Base-by-base conservation (phyloP, 2,113 vertebrate genomes). In the Oxyruncus cristatus region DNA sequence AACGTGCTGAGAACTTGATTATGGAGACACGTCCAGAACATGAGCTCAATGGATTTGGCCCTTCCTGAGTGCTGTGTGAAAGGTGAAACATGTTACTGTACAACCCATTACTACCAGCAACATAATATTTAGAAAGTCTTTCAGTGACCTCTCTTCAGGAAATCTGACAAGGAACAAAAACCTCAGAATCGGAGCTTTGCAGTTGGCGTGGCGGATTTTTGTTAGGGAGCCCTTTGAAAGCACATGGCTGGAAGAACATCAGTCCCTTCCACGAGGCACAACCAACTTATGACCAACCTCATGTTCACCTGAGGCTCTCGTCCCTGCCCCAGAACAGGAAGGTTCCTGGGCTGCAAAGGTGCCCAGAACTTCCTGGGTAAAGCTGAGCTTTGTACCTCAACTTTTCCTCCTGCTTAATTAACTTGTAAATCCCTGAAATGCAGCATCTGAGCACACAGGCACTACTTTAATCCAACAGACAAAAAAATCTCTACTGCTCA, bases 31-130 rank as follows among this genome's bases (percentile, higher is more conserved):
- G 67, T 92, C 96, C 94, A 96, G 82, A 96, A 88, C 75, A 83
- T 53, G 94, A 93, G 63, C 58, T 93, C 92, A 94, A 76, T 70
- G 37, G 33, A 93, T 93, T 14, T 96, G 92, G 91, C 88, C 90
- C 71, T 76, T 94, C 62, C 59, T 2, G 4, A 90, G 71, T 62
- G 62, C 49, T 75, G 53, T 46, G 49, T 94, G 78, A 92, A 85
- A 94, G 62, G 75, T 53, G 63, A 92, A 88, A 87, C 9, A 13
- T 61, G 23, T 93, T 79, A 72, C 41, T 88, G 14, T 27, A 68
- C 10, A 90, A 83, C 53, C 62, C 61, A 79, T 83, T 65, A 56
- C 46, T 61, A 95, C 23, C 71, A 85, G 58, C 53, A 93, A 78
- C 37, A 79, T 16, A 75, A 79, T 62, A 78, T 83, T 94, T 66